phyloP scores from a whole-genome alignment of 2,888 invertebrate species.

The Pantelozetes paolii region DNA sequence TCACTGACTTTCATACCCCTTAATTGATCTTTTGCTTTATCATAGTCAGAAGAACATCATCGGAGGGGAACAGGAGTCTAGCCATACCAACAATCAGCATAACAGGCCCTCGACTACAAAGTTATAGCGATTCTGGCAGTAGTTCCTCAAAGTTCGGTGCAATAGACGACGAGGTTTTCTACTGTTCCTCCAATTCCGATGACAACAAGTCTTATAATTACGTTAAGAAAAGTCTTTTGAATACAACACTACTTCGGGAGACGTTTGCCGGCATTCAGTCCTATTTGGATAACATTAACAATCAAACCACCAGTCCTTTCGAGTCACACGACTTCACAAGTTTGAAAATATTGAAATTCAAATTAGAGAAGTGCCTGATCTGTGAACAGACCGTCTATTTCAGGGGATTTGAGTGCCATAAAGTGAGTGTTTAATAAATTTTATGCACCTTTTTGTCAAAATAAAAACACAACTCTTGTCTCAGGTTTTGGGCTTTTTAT shows the following conservation, averaged over 20 bases:
- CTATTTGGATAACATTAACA: background rate
- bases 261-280: background rate
- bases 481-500: no score
- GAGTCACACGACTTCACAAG: slow-evolving; percentile 6
- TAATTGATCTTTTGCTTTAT: background rate
- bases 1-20: background rate
- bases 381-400: slow-evolving; percentile 37
- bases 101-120: background rate
- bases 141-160: background rate
- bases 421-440: slow-evolving; percentile 15
- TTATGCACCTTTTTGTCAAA: background rate
- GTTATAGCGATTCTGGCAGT: slow-evolving; percentile 11
- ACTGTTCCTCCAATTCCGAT: background rate
- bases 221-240: background rate
- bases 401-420: slow-evolving; percentile 31
- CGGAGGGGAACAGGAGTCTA: background rate
- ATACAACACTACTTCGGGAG: background rate
- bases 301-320: background rate
- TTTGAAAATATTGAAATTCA: slow-evolving; percentile 23
- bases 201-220: slow-evolving; percentile 3
- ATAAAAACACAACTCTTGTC: no score
- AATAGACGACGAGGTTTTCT: slow-evolving; percentile 26
- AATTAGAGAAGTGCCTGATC: slow-evolving; percentile 33
- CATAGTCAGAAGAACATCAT: slow-evolving; percentile 12
- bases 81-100: slow-evolving; percentile 4